These are phyloP conservation scores for Daubentonia madagascariensis DNA, from an alignment of 2,113 vertebrate genomes.

Conservation along the genomic window DNA sequence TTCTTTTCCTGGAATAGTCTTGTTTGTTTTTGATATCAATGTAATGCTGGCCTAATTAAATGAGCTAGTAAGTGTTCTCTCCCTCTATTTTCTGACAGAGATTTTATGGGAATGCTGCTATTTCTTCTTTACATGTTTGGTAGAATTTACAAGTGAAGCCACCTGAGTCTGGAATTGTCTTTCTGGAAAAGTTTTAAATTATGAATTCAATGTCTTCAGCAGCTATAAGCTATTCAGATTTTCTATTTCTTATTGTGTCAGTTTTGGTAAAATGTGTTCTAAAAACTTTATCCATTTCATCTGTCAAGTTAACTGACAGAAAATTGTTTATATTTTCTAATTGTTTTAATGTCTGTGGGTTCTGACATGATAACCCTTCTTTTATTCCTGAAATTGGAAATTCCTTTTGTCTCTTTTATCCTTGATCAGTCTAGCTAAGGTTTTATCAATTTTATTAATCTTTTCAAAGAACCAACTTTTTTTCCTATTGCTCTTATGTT, in stretches of 20 bases:
- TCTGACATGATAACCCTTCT: not conserved
- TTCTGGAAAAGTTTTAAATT: not conserved
- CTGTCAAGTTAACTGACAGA: not conserved
- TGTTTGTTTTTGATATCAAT: not conserved
- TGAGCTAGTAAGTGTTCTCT: not conserved
- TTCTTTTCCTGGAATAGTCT: slow-evolving; percentile 12
- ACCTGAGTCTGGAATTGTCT: not conserved
- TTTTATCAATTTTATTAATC: not conserved
- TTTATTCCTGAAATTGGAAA: not conserved
- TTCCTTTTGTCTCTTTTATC: not conserved
- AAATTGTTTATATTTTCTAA: not conserved
- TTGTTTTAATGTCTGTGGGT: not conserved
- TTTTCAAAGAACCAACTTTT: not conserved
- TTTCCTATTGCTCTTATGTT: not conserved
- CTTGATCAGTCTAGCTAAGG: not conserved
- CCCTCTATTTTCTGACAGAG: not conserved
- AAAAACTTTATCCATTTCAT: not conserved
- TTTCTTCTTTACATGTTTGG: not conserved
- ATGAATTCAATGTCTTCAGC: not conserved
- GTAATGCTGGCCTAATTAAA: not conserved
- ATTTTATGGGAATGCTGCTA: not conserved
- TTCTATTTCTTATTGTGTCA: not conserved
- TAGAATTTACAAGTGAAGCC: not conserved
- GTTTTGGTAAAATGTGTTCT: not conserved
- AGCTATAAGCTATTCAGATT: not conserved